Conservation (phyloP, 1,140 invertebrate genomes). For the Drosophila hydei region DNA sequence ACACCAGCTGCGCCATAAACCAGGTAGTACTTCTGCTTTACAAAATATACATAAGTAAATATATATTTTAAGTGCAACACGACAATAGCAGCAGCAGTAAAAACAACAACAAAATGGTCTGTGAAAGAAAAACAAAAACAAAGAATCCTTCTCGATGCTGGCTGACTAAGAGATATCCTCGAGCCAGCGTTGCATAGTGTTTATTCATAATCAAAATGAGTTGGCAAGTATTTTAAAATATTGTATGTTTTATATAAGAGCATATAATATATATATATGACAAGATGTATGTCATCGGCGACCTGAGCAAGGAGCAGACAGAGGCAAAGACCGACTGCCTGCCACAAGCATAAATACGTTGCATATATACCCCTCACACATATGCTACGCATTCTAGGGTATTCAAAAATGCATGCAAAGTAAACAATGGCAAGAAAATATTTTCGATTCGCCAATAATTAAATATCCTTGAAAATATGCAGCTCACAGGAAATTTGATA, state of each 20-base stretch:
- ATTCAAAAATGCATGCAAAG: constrained; percentile 22
- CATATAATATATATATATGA: too few species aligned
- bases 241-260: too few species aligned
- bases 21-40: constrained; percentile 51
- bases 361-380: not conserved
- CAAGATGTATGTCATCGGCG: too few species aligned
- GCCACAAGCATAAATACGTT: not conserved
- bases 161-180: not conserved
- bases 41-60: constrained; percentile 66
- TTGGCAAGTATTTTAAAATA: too few species aligned
- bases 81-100: constrained; percentile 27
- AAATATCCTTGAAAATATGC: constrained; percentile 4
- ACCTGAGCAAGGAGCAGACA: too few species aligned
- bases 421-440: not conserved
- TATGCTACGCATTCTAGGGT: not conserved
- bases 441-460: not conserved
- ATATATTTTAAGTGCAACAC: constrained; percentile 63
- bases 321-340: not conserved
- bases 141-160: not conserved
- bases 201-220: too few species aligned
- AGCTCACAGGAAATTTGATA: not conserved
- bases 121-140: constrained; percentile 37
- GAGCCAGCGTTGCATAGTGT: too few species aligned
- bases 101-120: constrained; percentile 57
- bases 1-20: constrained; percentile 22